Evolutionary conservation across 2,797 vertebrate genomes (phyloP).

Genomic region (Mus minutoides): DNA sequence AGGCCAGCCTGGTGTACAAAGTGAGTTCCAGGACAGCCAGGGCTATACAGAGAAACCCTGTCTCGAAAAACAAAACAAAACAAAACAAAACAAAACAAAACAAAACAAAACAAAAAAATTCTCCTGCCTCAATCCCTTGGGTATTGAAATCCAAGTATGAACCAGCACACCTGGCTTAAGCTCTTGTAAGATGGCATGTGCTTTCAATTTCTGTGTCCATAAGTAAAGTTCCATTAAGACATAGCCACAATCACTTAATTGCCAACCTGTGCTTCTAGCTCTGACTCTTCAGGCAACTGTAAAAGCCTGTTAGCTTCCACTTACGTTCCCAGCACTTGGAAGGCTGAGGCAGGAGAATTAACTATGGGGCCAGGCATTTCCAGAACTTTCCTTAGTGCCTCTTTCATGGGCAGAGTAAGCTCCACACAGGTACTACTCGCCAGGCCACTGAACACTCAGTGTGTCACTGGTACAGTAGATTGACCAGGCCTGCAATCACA

Average conservation of each 20-base stretch:
- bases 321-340: background rate
- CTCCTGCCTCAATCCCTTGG: background rate
- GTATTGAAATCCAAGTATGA: background rate
- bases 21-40: too few species aligned
- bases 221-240: background rate
- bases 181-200: too few species aligned
- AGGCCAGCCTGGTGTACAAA: too few species aligned
- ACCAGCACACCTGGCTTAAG: background rate
- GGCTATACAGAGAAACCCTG: too few species aligned
- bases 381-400: background rate
- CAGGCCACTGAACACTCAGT: too few species aligned
- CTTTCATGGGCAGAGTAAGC: background rate
- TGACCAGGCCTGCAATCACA: background rate
- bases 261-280: background rate
- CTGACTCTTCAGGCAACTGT: background rate
- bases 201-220: background rate
- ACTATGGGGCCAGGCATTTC: background rate
- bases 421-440: background rate
- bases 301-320: background rate
- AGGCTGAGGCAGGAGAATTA: background rate
- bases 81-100: too few species aligned
- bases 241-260: background rate
- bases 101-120: too few species aligned
- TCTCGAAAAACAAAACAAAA: too few species aligned
- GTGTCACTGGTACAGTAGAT: background rate